A percentile compares a stretch with the other conserved stretches of the same genome.
These are phyloP conservation scores for Hippocampus zosterae DNA, from an alignment of 2,113 vertebrate species.

Conservation along the genomic window DNA sequence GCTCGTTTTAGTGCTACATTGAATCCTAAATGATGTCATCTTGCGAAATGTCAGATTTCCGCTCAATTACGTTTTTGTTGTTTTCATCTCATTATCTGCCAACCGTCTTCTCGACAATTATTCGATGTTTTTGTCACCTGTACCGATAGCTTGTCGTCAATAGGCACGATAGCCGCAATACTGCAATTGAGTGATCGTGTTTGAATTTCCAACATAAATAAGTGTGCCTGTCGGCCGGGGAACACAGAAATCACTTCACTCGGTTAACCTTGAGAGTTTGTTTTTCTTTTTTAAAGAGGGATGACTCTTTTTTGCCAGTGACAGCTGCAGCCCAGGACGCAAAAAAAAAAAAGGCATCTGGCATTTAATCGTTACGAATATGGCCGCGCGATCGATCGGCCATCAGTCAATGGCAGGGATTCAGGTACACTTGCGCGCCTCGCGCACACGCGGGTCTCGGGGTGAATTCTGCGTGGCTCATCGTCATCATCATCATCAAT, in stretches of 20 bases:
- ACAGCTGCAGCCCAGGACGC: not conserved
- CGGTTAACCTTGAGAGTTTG: slow-evolving; percentile 3
- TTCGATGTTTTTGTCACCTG: not conserved
- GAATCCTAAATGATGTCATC: not conserved
- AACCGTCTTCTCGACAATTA: not conserved
- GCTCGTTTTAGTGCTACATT: not conserved
- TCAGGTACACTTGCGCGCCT: not conserved
- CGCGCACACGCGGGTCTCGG: not conserved
- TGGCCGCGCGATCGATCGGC: not conserved
- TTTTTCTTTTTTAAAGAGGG: not conserved
- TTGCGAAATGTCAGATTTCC: not conserved
- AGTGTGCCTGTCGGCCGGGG: not conserved
- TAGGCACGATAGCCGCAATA: not conserved
- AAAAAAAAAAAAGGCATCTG: not conserved
- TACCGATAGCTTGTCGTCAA: not conserved
- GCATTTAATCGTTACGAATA: slow-evolving; percentile 1
- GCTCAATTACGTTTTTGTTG: not conserved
- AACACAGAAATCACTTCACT: not conserved
- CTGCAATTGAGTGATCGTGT: not conserved
- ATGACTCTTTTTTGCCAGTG: slow-evolving; percentile 1
- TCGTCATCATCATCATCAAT: not conserved
- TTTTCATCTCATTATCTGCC: not conserved
- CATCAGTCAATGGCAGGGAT: not conserved
- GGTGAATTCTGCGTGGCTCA: not conserved
- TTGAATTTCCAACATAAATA: not conserved